Base-by-base conservation (phyloP, 2,113 vertebrate species). In the Pelecanoides urinatrix region DNA sequence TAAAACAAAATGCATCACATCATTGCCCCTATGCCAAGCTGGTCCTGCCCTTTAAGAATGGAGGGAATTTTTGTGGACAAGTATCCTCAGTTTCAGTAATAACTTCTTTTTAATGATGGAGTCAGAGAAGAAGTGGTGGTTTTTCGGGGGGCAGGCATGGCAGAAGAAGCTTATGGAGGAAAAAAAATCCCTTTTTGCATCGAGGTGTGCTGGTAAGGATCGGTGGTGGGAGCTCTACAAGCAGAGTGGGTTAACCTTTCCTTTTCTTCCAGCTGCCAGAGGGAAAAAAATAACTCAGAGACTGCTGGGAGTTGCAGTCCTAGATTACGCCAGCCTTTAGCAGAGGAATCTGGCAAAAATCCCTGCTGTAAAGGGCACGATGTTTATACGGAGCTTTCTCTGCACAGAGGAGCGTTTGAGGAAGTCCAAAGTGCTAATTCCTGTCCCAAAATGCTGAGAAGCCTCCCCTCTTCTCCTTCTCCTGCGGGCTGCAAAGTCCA, bases 251-350 rank as follows among this genome's bases (percentile, higher is more conserved):
- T 80, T 94, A 83, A 86, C 23, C 14, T 76, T 34, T 55, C 34
- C 16, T 88, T 68, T 79, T 74, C 42, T 58, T 91, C 65, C 53
- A 70, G 40, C 40, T 83, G 53, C 55, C 62, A 40, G 42, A 82
- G 44, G 47, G 29, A 18, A 18, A 90, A 77, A 91, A 36, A 49
- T 6, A 66, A 3, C 44, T 72, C 44, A 8, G 81, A 86, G 88
- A 11, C 45, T 93, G 55, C 62, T 71, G 87, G 93, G 92, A 95
- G 30, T 70, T 93, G 87, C 81, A 96, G 90, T 85, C 50, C 58
- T 68, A 44, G 20, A 70, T 88, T 63, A 32, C 5, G 0, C 17
- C 67, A 86, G 62, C 36, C 16, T 58, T 53, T 56, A 83, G 83
- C 58, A 70, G 38, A 79, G 22, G 32, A 88, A 50, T 68, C 59